Conservation (phyloP, 2,797 vertebrate genomes). For the Neosalanx taihuensis region DNA sequence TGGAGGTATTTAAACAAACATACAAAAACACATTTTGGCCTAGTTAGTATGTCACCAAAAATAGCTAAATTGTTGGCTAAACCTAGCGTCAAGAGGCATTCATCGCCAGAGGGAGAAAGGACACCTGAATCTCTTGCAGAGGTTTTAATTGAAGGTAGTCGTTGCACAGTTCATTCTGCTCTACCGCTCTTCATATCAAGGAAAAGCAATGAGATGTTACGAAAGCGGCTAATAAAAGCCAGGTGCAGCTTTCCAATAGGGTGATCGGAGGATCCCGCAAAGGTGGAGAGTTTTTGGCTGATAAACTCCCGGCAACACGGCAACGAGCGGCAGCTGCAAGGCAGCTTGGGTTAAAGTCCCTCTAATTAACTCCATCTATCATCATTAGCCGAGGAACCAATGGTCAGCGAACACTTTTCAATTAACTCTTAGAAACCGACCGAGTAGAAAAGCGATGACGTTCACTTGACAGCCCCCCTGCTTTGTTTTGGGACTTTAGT, state of each 20-base stretch:
- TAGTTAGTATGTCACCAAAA: background rate
- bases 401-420: slow-evolving; percentile 65
- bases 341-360: slow-evolving; percentile 73
- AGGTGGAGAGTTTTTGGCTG: slow-evolving; percentile 26
- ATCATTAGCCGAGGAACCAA: slow-evolving; percentile 72
- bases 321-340: slow-evolving; percentile 70
- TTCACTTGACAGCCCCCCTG: slow-evolving; percentile 34
- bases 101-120: background rate
- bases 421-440: slow-evolving; percentile 69
- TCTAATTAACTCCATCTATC: slow-evolving; percentile 81
- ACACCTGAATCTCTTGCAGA: background rate
- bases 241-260: slow-evolving; percentile 41
- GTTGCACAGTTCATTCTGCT: background rate
- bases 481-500: slow-evolving; percentile 52
- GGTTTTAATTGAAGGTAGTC: background rate
- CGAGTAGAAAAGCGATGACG: slow-evolving; percentile 59
- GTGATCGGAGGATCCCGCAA: slow-evolving; percentile 41
- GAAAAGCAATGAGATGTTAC: background rate
- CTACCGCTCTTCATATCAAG: background rate
- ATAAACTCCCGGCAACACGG: slow-evolving; percentile 28
- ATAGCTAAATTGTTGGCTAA: background rate
- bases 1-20: too few species aligned
- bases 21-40: too few species aligned
- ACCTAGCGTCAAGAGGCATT: background rate
- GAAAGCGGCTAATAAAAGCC: slow-evolving; percentile 32